Evolutionary conservation across 2,888 invertebrate genomes (phyloP).

Genomic region (Bombyx huttoni): DNA sequence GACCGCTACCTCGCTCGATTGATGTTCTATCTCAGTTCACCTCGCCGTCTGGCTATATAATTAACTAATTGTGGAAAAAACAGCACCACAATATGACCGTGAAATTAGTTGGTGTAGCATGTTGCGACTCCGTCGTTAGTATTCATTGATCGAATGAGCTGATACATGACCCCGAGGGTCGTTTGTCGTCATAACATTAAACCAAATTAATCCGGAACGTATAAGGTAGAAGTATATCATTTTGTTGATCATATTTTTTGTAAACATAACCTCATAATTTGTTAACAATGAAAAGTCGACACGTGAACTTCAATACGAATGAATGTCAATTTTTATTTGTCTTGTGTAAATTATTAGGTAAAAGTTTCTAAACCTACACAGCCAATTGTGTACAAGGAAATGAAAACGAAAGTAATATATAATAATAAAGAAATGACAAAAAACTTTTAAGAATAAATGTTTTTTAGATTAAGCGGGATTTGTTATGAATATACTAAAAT

Average conservation of each 20-base stretch:
- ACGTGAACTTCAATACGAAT: conserved; percentile 15
- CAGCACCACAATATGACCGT: conserved; percentile 13
- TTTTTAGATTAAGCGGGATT: too few relatives aligned
- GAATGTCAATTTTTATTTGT: too few relatives aligned
- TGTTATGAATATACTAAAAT: too few relatives aligned
- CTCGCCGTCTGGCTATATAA: conserved; percentile 11
- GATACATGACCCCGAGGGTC: conserved; percentile 45
- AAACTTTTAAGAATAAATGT: too few relatives aligned
- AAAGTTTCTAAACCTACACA: too few relatives aligned
- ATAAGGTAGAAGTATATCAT: too few relatives aligned
- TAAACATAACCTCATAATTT: conserved; percentile 29
- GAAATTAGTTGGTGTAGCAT: conserved; percentile 12
- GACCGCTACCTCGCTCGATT: conserved; percentile 4
- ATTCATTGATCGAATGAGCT: conserved; percentile 29
- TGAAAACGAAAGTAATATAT: too few relatives aligned
- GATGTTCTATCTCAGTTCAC: conserved; percentile 1
- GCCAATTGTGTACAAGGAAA: too few relatives aligned
- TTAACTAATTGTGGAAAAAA: conserved; percentile 20
- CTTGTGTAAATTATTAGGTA: too few relatives aligned
- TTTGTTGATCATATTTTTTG: conserved; percentile 9
- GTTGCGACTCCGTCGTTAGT: conserved; percentile 8
- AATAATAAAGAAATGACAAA: too few relatives aligned
- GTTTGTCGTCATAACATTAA: conserved; percentile 23
- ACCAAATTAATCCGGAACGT: conserved; percentile 16
- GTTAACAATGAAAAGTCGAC: conserved; percentile 1